Evolutionary conservation across 2,113 vertebrate species (phyloP).

Genomic region (Coryphaenoides rupestris): DNA sequence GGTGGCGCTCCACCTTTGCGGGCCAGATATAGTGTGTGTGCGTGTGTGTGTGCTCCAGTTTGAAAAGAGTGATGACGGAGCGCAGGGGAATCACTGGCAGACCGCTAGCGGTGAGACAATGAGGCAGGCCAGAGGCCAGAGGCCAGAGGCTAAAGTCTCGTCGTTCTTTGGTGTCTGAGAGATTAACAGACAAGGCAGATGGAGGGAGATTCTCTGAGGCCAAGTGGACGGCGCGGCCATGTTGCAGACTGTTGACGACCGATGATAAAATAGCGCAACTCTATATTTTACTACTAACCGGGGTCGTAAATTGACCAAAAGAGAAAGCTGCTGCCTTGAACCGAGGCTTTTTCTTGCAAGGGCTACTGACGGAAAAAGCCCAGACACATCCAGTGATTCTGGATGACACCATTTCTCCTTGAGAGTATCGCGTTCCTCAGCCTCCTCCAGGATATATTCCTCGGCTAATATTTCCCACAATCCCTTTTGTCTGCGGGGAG

Average conservation of each 20-base stretch:
- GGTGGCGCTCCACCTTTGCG: slow-evolving; percentile 40
- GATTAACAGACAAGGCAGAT: slow-evolving; percentile 43
- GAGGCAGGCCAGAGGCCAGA: slow-evolving; percentile 22
- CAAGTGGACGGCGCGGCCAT: slow-evolving; percentile 11
- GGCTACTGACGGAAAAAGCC: background rate
- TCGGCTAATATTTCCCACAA: background rate
- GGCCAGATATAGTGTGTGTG: slow-evolving; percentile 22
- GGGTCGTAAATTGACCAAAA: background rate
- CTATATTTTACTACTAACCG: background rate
- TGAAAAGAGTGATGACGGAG: slow-evolving; percentile 10
- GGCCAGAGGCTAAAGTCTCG: slow-evolving; percentile 8
- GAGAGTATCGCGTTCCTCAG: no score
- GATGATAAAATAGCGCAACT: slow-evolving; percentile 8
- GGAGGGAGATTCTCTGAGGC: slow-evolving; percentile 22
- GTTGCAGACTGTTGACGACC: slow-evolving; percentile 24
- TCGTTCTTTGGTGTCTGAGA: slow-evolving; percentile 40
- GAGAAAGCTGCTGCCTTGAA: no score
- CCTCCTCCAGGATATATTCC: no score
- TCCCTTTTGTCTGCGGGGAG: background rate
- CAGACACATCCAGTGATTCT: background rate
- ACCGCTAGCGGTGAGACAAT: slow-evolving; percentile 12
- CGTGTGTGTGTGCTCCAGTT: slow-evolving; percentile 12
- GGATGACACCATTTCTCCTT: background rate
- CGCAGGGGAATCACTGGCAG: background rate
- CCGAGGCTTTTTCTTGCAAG: background rate